Percentiles rank a stretch among this genome's conserved stretches.
Evolutionary conservation across 2,113 vertebrate genomes (phyloP).

Genomic region (Rhea pennata): DNA sequence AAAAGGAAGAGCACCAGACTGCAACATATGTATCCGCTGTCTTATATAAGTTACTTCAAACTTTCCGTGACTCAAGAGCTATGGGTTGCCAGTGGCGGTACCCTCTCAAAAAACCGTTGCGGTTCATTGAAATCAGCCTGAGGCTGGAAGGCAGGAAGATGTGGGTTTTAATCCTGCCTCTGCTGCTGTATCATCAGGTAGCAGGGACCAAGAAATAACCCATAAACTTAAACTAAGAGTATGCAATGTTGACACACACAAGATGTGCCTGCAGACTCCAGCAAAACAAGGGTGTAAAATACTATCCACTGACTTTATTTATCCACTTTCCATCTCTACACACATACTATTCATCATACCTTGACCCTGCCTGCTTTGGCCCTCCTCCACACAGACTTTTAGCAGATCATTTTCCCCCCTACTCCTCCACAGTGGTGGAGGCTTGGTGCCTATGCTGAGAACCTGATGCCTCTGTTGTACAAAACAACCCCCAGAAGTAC

Average conservation of each 20-base stretch:
- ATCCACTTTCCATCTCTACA: neutral
- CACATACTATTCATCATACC: neutral
- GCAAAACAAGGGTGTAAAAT: neutral
- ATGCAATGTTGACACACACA: accelerated
- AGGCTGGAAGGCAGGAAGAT: neutral
- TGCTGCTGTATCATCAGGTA: neutral
- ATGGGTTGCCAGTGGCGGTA: accelerated
- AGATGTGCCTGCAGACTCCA: neutral
- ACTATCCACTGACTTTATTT: neutral
- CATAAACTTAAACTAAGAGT: neutral
- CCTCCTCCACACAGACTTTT: neutral
- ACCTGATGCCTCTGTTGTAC: neutral
- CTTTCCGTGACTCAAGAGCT: neutral
- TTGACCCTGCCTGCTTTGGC: neutral
- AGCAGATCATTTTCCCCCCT: neutral
- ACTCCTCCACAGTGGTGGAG: neutral
- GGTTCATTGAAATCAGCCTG: neutral
- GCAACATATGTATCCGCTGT: accelerated
- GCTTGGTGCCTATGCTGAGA: accelerated
- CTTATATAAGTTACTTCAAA: neutral
- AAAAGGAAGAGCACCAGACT: neutral
- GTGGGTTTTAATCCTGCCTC: neutral
- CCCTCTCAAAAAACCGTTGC: neutral
- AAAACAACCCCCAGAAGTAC: neutral
- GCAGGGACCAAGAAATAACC: neutral